Conservation (phyloP, 2,113 vertebrate species). For the Oryzias woworae region DNA sequence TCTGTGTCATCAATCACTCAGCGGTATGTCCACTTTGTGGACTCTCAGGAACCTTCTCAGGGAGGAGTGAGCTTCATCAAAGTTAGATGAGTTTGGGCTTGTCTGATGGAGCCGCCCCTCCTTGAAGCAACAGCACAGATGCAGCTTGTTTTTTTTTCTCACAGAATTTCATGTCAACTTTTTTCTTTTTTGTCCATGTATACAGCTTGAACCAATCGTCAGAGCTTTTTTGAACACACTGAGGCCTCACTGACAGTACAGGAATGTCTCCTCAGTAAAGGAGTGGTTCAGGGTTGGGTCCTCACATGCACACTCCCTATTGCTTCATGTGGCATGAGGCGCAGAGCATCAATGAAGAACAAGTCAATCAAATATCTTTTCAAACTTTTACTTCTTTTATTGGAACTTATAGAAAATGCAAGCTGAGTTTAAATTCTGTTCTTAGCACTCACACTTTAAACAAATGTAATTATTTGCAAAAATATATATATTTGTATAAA, state of each 20-base stretch:
- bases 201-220: background rate
- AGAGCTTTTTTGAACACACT: slow-evolving; percentile 30
- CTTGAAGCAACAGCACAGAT: slow-evolving; percentile 70
- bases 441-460: no score
- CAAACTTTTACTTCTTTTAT: background rate
- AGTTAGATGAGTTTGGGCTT: slow-evolving; percentile 66
- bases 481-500: no score
- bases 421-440: no score
- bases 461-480: no score
- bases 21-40: no score
- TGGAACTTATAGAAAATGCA: no score
- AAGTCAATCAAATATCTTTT: no score
- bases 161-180: no score
- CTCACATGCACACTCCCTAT: slow-evolving; percentile 6
- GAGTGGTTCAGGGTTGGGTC: slow-evolving; percentile 63
- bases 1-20: no score
- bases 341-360: no score
- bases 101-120: slow-evolving; percentile 62
- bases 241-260: slow-evolving; percentile 48
- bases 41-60: background rate
- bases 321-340: no score
- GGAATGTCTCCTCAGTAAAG: slow-evolving; percentile 37
- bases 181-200: no score
- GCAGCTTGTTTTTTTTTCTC: slow-evolving; percentile 4
- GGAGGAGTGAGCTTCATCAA: slow-evolving; percentile 8